Conservation (phyloP, 1,140 invertebrate species). For the Hyles euphorbiae region DNA sequence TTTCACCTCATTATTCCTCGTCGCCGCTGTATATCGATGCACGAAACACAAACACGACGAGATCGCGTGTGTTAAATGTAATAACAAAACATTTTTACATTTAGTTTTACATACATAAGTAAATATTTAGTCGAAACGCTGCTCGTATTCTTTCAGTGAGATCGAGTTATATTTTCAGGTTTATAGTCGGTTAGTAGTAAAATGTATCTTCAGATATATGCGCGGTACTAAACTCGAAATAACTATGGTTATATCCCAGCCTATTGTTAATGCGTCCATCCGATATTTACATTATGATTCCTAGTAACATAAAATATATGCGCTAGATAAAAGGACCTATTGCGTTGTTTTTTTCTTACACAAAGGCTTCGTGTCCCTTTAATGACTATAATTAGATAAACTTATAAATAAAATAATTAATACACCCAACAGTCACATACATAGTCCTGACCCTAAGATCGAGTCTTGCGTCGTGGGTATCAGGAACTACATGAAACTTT, state of each 20-base stretch:
- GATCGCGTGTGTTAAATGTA: conserved; percentile 33
- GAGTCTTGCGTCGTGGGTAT: too few species aligned
- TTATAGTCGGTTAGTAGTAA: conserved; percentile 39
- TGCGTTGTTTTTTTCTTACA: too few species aligned
- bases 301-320: too few species aligned
- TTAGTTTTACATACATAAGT: conserved; percentile 35
- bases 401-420: too few species aligned
- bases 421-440: too few species aligned
- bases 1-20: conserved; percentile 20
- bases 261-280: conserved; percentile 24
- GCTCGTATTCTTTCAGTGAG: conserved; percentile 42
- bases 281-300: conserved; percentile 1
- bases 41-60: conserved; percentile 29
- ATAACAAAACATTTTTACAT: conserved; percentile 33
- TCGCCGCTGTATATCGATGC: conserved; percentile 26
- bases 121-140: conserved; percentile 42
- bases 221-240: conserved; percentile 36
- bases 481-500: too few species aligned
- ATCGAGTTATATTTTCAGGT: conserved; percentile 35
- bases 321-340: too few species aligned
- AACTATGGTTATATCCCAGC: conserved; percentile 22
- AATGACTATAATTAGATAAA: too few species aligned
- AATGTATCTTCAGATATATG: conserved; percentile 35
- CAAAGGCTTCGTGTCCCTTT: too few species aligned
- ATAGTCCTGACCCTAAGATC: too few species aligned